phyloP scores from a whole-genome alignment of 2,888 invertebrate species.

The Neoascia interrupta region DNA sequence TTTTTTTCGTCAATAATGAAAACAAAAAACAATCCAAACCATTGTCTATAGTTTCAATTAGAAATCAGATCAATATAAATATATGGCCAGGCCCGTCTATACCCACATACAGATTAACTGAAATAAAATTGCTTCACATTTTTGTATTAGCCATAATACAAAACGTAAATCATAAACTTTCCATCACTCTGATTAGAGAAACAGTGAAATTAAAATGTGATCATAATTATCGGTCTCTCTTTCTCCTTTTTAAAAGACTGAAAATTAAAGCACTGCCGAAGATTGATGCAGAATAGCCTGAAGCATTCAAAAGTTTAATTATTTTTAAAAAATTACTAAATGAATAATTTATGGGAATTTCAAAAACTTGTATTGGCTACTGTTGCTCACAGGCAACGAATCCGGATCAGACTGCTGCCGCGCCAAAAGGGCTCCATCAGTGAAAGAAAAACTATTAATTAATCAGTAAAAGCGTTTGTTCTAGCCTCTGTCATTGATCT shows the following conservation, averaged over 20 bases:
- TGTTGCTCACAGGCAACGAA: constrained; percentile 26
- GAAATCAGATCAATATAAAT: no score
- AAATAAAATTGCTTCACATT: no score
- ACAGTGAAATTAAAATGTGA: constrained; percentile 43
- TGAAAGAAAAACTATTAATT: constrained; percentile 20
- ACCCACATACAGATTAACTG: no score
- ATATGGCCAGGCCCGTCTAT: no score
- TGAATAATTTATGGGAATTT: constrained; percentile 53
- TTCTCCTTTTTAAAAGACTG: constrained; percentile 11
- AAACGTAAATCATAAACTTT: constrained; percentile 13
- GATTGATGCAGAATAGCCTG: not conserved
- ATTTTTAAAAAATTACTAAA: constrained; percentile 27
- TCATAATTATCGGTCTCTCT: constrained; percentile 47
- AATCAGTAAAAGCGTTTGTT: constrained; percentile 4
- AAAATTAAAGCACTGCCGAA: not conserved
- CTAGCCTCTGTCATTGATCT: constrained; percentile 7
- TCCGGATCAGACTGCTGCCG: not conserved
- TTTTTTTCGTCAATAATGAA: no score
- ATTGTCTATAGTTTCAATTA: no score
- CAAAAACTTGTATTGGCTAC: constrained; percentile 26
- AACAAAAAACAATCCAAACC: no score
- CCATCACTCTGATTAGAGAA: constrained; percentile 31
- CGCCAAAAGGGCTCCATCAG: not conserved
- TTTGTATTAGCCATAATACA: no score
- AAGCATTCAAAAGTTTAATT: constrained; percentile 8